Evolutionary conservation across 2,113 vertebrate species (phyloP).

Genomic region (Elephantulus edwardii): DNA sequence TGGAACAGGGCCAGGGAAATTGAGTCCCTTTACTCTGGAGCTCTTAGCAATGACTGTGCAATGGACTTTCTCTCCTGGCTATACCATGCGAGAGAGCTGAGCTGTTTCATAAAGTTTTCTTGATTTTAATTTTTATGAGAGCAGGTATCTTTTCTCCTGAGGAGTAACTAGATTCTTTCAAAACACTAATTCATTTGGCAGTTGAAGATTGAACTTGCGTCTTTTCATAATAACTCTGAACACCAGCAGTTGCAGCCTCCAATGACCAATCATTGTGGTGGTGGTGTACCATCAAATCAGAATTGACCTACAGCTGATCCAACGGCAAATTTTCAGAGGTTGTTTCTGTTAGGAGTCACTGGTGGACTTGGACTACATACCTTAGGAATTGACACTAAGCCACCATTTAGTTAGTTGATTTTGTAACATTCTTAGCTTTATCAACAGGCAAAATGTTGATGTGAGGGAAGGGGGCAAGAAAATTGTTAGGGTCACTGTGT

Average conservation of each 20-base stretch:
- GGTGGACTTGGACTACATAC: too few species aligned
- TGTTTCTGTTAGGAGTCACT: too few species aligned
- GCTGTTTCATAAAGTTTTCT: not conserved
- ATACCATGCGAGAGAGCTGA: not conserved
- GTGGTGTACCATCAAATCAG: too few species aligned
- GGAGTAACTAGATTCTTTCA: not conserved
- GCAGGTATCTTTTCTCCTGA: not conserved
- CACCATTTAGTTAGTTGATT: too few species aligned
- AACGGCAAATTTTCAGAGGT: too few species aligned
- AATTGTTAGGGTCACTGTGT: not conserved
- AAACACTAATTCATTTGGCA: not conserved
- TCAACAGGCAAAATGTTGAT: not conserved
- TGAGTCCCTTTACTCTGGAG: not conserved
- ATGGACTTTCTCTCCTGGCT: not conserved
- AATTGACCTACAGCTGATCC: too few species aligned
- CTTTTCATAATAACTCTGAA: too few species aligned
- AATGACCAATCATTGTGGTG: not conserved
- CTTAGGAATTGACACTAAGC: too few species aligned
- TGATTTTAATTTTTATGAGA: not conserved
- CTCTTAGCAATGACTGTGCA: too few species aligned
- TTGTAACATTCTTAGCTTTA: not conserved
- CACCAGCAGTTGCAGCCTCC: not conserved
- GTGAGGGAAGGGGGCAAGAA: not conserved
- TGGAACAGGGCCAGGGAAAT: not conserved
- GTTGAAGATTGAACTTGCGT: too few species aligned